These are phyloP conservation scores for Hydrolagus affinis DNA, from an alignment of 2,113 vertebrate species.

Conservation along the genomic window DNA sequence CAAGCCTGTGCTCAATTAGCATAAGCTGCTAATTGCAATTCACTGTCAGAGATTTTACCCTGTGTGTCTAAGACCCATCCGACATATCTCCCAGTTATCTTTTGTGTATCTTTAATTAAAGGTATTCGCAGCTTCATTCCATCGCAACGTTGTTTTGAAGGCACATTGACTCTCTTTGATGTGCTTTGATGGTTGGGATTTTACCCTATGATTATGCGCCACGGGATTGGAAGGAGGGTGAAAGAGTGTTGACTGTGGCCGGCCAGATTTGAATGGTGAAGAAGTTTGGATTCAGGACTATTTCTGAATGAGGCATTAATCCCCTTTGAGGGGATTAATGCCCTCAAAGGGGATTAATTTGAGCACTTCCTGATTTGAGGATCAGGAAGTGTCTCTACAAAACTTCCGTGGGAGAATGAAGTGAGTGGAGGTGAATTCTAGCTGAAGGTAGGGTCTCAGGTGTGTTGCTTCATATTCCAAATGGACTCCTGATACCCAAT, in stretches of 20 bases:
- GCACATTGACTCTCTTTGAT: background rate
- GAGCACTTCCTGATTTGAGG: too few relatives aligned
- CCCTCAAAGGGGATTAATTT: too few relatives aligned
- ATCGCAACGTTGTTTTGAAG: background rate
- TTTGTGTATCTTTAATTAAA: conserved; percentile 11
- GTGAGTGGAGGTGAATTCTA: too few relatives aligned
- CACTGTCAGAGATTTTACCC: background rate
- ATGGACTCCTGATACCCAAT: too few relatives aligned
- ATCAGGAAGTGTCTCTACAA: too few relatives aligned
- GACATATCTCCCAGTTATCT: background rate
- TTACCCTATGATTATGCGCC: background rate
- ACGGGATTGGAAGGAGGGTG: too few relatives aligned
- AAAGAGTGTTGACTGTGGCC: background rate
- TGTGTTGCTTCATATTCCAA: too few relatives aligned
- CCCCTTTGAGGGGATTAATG: background rate
- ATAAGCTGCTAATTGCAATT: background rate
- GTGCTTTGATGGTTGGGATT: background rate
- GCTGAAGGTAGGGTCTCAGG: too few relatives aligned
- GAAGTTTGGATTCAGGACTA: too few relatives aligned
- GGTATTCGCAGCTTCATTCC: background rate
- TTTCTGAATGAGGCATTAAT: background rate
- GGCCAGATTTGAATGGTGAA: background rate
- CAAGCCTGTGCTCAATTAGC: background rate
- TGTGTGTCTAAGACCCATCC: background rate
- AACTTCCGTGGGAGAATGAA: too few relatives aligned